Evolutionary conservation across 2,113 vertebrate genomes (phyloP).

Genomic region (Colistium nudipinnis): DNA sequence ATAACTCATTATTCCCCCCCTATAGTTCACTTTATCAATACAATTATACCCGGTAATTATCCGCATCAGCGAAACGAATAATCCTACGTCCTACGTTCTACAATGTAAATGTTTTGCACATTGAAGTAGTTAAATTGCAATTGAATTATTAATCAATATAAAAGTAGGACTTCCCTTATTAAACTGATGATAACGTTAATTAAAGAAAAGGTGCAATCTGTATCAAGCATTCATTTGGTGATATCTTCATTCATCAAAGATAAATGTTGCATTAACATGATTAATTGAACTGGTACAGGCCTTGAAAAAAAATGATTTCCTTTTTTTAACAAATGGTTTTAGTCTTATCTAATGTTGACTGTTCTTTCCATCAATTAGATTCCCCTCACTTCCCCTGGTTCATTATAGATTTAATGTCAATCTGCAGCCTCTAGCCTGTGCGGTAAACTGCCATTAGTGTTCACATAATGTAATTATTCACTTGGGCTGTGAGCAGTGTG

Average conservation of each 20-base stretch:
- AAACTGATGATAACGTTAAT: neutral
- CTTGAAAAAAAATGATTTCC: neutral
- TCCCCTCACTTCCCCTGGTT: conserved; percentile 22
- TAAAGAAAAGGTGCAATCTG: neutral
- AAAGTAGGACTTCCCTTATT: too few species aligned
- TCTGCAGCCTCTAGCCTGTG: conserved; percentile 18
- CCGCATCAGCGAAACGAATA: too few species aligned
- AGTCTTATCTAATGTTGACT: neutral
- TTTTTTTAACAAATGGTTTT: conserved; percentile 19
- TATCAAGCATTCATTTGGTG: neutral
- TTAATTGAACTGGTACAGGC: neutral
- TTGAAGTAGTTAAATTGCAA: too few species aligned
- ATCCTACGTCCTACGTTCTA: too few species aligned
- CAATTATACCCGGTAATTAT: too few species aligned
- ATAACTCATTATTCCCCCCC: too few species aligned
- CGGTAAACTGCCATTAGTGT: conserved; percentile 59
- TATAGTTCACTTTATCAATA: too few species aligned
- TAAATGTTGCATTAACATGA: neutral
- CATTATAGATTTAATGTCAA: conserved; percentile 31
- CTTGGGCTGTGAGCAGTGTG: conserved; percentile 32
- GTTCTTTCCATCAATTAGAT: conserved; percentile 26
- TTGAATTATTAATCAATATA: too few species aligned
- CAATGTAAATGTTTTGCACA: too few species aligned
- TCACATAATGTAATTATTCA: conserved; percentile 60
- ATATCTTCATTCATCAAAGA: neutral